Conservation (phyloP, 2,797 vertebrate species). For the Paratrypauchen microcephalus region DNA sequence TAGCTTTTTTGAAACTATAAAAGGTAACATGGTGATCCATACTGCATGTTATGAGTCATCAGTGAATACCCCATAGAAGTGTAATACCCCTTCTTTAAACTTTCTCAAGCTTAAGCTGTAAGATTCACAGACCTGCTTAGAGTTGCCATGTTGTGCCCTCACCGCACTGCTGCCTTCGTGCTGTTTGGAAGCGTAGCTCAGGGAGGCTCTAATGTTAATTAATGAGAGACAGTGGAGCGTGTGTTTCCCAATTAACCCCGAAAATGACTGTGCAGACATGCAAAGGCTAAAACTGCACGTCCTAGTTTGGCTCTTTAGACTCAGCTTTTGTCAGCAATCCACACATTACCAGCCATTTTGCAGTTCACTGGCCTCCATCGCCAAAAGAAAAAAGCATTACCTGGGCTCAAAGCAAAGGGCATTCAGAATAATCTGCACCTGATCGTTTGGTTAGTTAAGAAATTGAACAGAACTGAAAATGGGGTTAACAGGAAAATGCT, state of each 20-base stretch:
- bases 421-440: conserved; percentile 41
- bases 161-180: conserved; percentile 20
- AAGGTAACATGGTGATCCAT: too few species aligned
- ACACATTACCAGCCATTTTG: conserved; percentile 20
- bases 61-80: too few species aligned
- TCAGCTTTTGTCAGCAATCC: conserved; percentile 16
- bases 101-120: background rate
- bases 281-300: conserved; percentile 31
- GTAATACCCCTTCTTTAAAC: too few species aligned
- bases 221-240: conserved; percentile 56
- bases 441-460: conserved; percentile 53
- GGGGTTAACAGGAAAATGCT: conserved; percentile 18
- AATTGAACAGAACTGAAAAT: conserved; percentile 53
- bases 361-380: conserved; percentile 34
- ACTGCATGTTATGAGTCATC: too few species aligned
- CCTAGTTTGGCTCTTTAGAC: conserved; percentile 27
- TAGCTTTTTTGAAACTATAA: too few species aligned
- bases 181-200: conserved; percentile 34
- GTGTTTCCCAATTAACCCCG: conserved; percentile 65
- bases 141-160: background rate
- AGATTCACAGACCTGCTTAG: background rate
- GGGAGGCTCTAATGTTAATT: conserved; percentile 68
- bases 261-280: conserved; percentile 41
- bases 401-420: conserved; percentile 23
- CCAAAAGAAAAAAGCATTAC: conserved; percentile 12